Conservation (phyloP, 2,797 vertebrate species). For the Phataginus tetradactyla region DNA sequence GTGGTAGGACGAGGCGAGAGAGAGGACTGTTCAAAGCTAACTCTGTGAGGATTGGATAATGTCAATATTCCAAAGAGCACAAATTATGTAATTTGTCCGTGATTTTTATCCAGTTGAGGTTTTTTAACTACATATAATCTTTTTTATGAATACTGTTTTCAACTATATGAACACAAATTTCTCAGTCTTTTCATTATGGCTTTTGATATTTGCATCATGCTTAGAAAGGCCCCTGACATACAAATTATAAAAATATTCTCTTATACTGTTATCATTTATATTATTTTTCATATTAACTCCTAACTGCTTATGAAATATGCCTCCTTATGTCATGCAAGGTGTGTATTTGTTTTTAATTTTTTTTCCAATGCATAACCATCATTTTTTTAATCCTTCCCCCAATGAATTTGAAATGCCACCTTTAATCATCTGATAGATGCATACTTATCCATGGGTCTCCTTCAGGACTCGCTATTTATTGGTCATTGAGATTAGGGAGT, state of each 20-base stretch:
- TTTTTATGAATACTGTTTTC: background rate
- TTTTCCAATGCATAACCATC: background rate
- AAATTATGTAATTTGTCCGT: background rate
- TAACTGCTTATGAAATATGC: background rate
- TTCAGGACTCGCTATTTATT: background rate
- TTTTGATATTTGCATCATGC: background rate
- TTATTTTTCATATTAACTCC: background rate
- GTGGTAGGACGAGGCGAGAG: rapidly evolving
- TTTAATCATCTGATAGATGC: background rate
- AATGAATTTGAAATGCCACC: background rate
- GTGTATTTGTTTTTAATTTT: background rate
- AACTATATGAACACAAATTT: background rate
- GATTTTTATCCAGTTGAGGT: background rate
- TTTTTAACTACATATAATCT: background rate
- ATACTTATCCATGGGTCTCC: background rate
- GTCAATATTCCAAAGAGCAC: background rate
- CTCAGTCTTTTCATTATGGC: background rate
- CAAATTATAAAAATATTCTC: background rate
- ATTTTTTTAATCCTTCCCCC: background rate
- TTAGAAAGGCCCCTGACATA: background rate
- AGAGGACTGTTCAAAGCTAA: background rate
- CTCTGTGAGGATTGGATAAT: background rate
- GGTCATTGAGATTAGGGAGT: background rate
- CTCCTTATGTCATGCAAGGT: background rate
- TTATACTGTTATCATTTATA: background rate